A percentile compares a stretch with the other conserved stretches of the same genome.
These are phyloP conservation scores for Aleadryas rufinucha DNA, from an alignment of 2,113 vertebrate species.

Conservation along the genomic window DNA sequence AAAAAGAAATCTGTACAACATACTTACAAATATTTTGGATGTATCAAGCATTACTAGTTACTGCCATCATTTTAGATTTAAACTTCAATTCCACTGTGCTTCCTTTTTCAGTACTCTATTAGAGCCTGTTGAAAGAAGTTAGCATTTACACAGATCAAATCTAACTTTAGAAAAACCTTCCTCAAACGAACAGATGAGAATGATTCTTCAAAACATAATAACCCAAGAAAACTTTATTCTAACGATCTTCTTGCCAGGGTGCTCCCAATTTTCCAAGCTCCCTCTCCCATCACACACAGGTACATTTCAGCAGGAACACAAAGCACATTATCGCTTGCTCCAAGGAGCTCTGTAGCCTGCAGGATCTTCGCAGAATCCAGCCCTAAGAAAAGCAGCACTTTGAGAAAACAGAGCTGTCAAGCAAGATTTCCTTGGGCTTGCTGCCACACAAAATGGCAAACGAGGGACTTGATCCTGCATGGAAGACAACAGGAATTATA, in stretches of 20 bases:
- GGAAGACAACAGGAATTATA: not conserved
- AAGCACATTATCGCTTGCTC: not conserved
- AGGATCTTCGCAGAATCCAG: constrained; percentile 27
- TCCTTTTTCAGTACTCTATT: not conserved
- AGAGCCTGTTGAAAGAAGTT: constrained; percentile 8
- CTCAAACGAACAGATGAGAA: not conserved
- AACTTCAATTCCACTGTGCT: not conserved
- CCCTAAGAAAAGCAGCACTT: constrained; percentile 21
- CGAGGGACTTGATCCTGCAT: constrained; percentile 24
- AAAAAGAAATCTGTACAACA: not conserved
- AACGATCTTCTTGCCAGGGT: not conserved
- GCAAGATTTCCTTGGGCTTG: constrained; percentile 46
- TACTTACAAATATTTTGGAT: not conserved
- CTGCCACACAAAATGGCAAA: constrained; percentile 58
- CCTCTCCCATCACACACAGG: not conserved
- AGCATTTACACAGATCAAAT: constrained; percentile 53
- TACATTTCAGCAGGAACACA: not conserved
- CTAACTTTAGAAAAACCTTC: constrained; percentile 35
- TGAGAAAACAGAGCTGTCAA: constrained; percentile 42
- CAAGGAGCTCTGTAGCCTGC: constrained; percentile 2
- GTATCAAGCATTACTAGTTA: not conserved
- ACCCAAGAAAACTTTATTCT: not conserved
- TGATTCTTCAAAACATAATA: not conserved
- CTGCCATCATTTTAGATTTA: not conserved
- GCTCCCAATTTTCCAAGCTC: not conserved